phyloP scores from a whole-genome alignment of 1,140 invertebrate species.

The Lethrus apterus region DNA sequence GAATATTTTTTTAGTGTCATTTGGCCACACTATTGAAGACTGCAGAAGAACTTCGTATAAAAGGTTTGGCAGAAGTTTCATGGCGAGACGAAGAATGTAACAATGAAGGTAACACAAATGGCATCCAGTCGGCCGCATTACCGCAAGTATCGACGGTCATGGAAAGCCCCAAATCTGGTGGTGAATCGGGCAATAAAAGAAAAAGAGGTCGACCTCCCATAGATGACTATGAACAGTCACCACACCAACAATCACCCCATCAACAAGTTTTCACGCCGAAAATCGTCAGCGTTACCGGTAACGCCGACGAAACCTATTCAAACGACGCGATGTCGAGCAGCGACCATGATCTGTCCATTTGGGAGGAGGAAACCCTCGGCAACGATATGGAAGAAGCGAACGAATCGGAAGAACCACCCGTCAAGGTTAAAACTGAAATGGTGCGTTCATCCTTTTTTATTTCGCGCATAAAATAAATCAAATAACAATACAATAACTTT shows the following conservation, averaged over 20 bases:
- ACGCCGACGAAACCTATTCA: slow-evolving; percentile 40
- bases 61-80: slow-evolving; percentile 82
- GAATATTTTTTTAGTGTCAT: slow-evolving; percentile 55
- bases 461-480: background rate
- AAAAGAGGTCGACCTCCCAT: slow-evolving; percentile 57
- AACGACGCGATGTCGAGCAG: slow-evolving; percentile 39
- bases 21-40: slow-evolving; percentile 80
- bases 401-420: slow-evolving; percentile 30
- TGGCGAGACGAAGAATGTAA: slow-evolving; percentile 59
- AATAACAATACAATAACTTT: slow-evolving; percentile 3
- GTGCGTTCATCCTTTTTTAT: slow-evolving; percentile 19
- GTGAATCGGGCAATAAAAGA: slow-evolving; percentile 38
- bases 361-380: slow-evolving; percentile 32
- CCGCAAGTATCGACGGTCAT: slow-evolving; percentile 39
- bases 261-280: slow-evolving; percentile 43
- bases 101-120: slow-evolving; percentile 42
- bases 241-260: slow-evolving; percentile 33
- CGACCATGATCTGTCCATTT: slow-evolving; percentile 36
- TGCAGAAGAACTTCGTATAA: slow-evolving; percentile 84
- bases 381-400: slow-evolving; percentile 27
- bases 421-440: slow-evolving; percentile 36
- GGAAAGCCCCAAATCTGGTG: slow-evolving; percentile 34
- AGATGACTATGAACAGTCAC: slow-evolving; percentile 50
- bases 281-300: slow-evolving; percentile 47
- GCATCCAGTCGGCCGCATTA: slow-evolving; percentile 41